These are phyloP conservation scores for Teleiodes luculella DNA, from an alignment of 2,888 invertebrate genomes.

Conservation along the genomic window DNA sequence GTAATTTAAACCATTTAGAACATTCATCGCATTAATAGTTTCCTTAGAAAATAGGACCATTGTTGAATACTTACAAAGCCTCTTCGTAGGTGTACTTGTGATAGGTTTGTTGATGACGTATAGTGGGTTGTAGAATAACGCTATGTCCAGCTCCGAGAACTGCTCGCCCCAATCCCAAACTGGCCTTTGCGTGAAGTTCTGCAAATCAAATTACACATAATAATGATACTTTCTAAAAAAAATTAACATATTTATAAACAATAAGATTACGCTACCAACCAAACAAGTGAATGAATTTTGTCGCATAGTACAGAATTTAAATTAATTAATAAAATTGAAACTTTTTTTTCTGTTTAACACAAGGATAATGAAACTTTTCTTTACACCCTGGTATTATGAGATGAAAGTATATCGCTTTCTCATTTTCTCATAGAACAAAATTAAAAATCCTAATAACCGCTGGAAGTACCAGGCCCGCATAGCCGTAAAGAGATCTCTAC, in stretches of 20 bases:
- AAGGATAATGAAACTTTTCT: no score
- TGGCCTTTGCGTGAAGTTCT: conserved; percentile 82
- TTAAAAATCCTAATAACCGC: neutral
- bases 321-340: no score
- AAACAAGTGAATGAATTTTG: no score
- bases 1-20: conserved; percentile 12
- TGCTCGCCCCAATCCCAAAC: conserved; percentile 96
- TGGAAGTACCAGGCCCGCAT: neutral
- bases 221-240: no score
- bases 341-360: no score
- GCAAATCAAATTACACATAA: conserved; percentile 13
- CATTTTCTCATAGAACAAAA: neutral
- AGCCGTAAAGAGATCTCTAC: neutral
- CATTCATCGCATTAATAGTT: no score
- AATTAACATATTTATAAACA: no score
- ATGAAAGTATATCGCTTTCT: neutral
- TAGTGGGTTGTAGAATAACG: conserved; percentile 91
- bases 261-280: no score
- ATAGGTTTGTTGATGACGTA: conserved; percentile 56
- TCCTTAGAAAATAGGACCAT: no score
- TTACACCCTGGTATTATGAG: no score
- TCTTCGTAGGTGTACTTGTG: conserved; percentile 33
- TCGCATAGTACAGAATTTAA: no score
- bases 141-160: conserved; percentile 88
- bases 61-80: conserved; percentile 51